A percentile compares a stretch with the other conserved stretches of the same genome.
Evolutionary conservation across 2,888 invertebrate species (phyloP).

Genomic region (Scaptomyza flava): DNA sequence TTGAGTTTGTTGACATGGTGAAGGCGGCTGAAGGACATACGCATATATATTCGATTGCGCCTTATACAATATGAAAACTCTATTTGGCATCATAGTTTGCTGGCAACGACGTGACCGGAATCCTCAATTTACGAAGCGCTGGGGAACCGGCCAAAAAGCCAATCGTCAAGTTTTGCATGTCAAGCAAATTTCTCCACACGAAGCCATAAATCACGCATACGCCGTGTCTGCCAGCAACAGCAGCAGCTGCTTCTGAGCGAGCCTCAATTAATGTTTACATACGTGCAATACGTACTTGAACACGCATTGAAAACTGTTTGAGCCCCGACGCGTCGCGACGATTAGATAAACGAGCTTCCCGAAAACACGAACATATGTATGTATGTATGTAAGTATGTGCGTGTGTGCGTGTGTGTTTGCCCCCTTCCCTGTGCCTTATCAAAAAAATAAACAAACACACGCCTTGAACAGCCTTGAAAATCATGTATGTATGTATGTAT

Average conservation of each 20-base stretch:
- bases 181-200: conserved; percentile 43
- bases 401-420: not conserved
- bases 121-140: conserved; percentile 2
- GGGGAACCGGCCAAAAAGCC: not conserved
- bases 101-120: conserved; percentile 40
- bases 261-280: conserved; percentile 53
- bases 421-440: conserved; percentile 5
- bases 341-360: conserved; percentile 64
- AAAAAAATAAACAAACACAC: conserved; percentile 44
- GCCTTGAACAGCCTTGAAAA: conserved; percentile 58
- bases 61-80: conserved; percentile 24
- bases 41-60: conserved; percentile 10
- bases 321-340: not conserved
- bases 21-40: conserved; percentile 41
- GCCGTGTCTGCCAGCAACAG: conserved; percentile 28
- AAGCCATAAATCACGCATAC: conserved; percentile 54
- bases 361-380: conserved; percentile 8
- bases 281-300: conserved; percentile 61
- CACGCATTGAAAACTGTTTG: conserved; percentile 49
- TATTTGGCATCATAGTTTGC: conserved; percentile 30
- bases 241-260: not conserved
- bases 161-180: conserved; percentile 25
- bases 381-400: not conserved
- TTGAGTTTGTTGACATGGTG: conserved; percentile 40
- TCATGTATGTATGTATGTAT: conserved; percentile 16